Percentiles rank a stretch among this genome's conserved stretches.
Conservation (phyloP, 2,797 vertebrate genomes). For the Orientallactaga sibirica region DNA sequence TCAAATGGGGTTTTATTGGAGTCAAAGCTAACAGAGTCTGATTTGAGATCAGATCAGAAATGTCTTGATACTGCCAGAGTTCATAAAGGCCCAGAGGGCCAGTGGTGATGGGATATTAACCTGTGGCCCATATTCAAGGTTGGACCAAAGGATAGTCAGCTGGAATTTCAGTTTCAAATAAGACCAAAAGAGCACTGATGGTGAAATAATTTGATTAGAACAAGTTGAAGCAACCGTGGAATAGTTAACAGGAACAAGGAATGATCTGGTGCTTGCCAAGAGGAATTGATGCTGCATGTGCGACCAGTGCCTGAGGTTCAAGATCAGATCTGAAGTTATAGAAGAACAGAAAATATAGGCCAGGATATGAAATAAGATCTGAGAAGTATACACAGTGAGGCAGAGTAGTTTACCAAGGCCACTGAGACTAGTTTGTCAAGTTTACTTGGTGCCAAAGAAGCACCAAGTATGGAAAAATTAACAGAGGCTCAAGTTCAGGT, state of each 20-base stretch:
- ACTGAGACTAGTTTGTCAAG: background rate
- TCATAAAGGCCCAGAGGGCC: conserved; percentile 17
- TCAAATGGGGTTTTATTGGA: background rate
- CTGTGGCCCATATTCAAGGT: background rate
- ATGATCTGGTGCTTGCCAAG: background rate
- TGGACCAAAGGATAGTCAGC: background rate
- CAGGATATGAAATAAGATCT: background rate
- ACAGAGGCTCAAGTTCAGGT: background rate
- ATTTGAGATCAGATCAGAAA: conserved; percentile 35
- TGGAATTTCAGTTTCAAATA: conserved; percentile 18
- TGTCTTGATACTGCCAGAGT: background rate
- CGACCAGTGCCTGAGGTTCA: conserved; percentile 1
- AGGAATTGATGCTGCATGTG: background rate
- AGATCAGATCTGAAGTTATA: background rate
- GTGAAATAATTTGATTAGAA: background rate
- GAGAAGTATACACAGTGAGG: background rate
- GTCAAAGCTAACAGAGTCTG: background rate
- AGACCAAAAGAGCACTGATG: background rate
- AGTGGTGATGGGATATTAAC: conserved; percentile 12
- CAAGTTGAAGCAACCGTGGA: background rate
- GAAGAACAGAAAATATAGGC: conserved; percentile 33
- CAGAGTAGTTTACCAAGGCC: background rate
- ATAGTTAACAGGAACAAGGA: background rate
- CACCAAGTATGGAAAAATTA: background rate
- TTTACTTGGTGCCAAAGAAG: background rate